Percentiles rank a stretch among this genome's conserved stretches.
Evolutionary conservation across 2,888 invertebrate genomes (phyloP).

Genomic region (Hydropsyche betteni): DNA sequence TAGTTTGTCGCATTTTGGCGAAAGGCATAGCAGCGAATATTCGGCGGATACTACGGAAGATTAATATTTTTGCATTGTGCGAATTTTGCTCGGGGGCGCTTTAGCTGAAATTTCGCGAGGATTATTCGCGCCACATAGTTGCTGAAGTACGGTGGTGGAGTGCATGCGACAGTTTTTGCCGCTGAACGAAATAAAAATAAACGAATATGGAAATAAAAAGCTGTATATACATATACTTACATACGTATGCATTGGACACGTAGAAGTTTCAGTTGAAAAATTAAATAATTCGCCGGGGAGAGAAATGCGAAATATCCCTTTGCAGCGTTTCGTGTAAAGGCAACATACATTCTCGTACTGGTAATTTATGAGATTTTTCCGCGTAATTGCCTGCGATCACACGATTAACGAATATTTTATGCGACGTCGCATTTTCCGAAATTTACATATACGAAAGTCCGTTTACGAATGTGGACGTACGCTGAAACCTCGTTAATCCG

Average conservation of each 20-base stretch:
- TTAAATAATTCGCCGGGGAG: conserved; percentile 24
- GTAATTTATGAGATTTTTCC: conserved; percentile 27
- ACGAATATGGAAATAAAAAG: not conserved
- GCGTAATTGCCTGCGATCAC: conserved; percentile 28
- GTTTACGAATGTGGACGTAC: too few species aligned
- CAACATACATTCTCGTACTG: conserved; percentile 20
- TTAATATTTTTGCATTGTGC: conserved; percentile 21
- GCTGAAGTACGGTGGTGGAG: not conserved
- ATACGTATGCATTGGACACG: not conserved
- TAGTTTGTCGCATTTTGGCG: not conserved
- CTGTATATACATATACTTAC: not conserved
- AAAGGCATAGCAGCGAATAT: too few species aligned
- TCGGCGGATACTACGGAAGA: conserved; percentile 7
- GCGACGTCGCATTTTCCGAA: conserved; percentile 13
- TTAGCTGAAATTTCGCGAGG: not conserved
- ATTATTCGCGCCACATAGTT: conserved; percentile 20
- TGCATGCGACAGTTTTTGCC: conserved; percentile 24
- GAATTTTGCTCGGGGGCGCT: not conserved
- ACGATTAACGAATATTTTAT: conserved; percentile 29
- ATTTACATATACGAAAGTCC: too few species aligned
- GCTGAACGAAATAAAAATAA: conserved; percentile 6
- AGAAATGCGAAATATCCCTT: conserved; percentile 25
- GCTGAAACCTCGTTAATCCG: too few species aligned
- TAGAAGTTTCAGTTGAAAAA: conserved; percentile 19
- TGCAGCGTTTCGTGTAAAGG: conserved; percentile 20